Evolutionary conservation across 23 tunicate species (phyloP), one percentile per base, ranked within the genome.

Genomic region (Halocynthia aurantium): DNA sequence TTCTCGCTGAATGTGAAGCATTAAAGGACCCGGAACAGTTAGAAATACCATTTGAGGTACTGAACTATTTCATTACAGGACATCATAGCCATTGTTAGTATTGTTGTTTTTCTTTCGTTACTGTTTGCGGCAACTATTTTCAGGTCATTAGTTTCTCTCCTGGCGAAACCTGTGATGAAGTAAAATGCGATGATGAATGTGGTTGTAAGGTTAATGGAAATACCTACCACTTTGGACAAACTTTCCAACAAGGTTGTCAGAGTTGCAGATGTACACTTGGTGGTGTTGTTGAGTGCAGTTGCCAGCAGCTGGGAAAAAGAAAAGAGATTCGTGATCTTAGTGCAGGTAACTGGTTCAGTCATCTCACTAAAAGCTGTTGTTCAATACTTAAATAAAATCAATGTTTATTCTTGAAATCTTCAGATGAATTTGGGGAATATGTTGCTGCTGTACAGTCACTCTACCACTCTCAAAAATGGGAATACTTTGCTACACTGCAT

Each of bases 271-370:
- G 96, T 66, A 80, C 96, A 17, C 87, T 89, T 17, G 96, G 76
- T 62, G 96, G 96, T 52, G 77, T 80, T 53, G 81, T 89, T 22
- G 68, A 80, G 22, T 89, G 96, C 58, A 56, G 69, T 19, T 89
- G 96, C 75, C 78, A 58, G 19, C 78, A 70, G 15, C 76, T 84
- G 58, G 96, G 88, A 50, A 84, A 40, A 52, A 71, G 96, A 7
- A 89, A 80, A 55, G 96, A 89, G 64, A 89, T 89, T 18, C 55
- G 96, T 76, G 96, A 89, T 71, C 69, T 89, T 69, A 89, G 88
- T 20, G 70, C 69, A 54, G 62, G 96, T 84, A 81, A 56, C 15
- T 55, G 12, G 17, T 52, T 50, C 21, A 53, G 60, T 17, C 1
- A 5, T n/a, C 13, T n/a, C 2, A 13, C 12, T 11, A 15, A 58